These are phyloP conservation scores for Acrocephalus kingi DNA, from an alignment of 2,113 vertebrate genomes.

Conservation along the genomic window DNA sequence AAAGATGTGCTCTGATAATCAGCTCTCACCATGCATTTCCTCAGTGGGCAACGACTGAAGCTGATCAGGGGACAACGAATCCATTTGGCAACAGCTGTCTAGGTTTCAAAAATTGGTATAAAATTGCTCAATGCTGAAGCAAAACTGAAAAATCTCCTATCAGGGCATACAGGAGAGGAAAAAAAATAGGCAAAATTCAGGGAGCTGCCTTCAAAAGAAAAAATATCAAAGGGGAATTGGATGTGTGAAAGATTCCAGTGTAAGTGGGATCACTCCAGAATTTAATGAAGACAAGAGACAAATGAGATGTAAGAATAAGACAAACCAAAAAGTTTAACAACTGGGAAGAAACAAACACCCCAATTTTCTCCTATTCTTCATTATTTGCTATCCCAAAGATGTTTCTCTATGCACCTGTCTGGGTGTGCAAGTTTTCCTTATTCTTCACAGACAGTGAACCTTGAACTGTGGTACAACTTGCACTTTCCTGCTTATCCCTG, in stretches of 20 bases:
- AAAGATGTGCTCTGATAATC: conserved; percentile 36
- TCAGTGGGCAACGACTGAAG: background rate
- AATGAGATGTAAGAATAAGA: background rate
- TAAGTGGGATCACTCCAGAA: background rate
- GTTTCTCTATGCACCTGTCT: background rate
- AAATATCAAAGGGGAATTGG: background rate
- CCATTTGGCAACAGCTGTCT: background rate
- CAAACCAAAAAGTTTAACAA: background rate
- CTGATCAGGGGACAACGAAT: background rate
- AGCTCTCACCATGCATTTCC: background rate
- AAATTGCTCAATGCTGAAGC: background rate
- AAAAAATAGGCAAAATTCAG: background rate
- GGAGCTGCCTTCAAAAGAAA: background rate
- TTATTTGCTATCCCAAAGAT: background rate
- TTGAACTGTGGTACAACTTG: background rate
- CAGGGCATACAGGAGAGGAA: background rate
- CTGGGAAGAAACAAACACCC: background rate
- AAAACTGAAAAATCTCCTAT: background rate
- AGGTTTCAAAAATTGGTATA: background rate
- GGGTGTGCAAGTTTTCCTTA: background rate
- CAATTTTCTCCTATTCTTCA: background rate
- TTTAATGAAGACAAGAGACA: background rate
- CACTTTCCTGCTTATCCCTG: background rate
- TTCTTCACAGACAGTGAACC: background rate
- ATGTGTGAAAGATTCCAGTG: background rate